Conservation (phyloP, 2,113 vertebrate genomes). For the Mastomys natalensis region DNA sequence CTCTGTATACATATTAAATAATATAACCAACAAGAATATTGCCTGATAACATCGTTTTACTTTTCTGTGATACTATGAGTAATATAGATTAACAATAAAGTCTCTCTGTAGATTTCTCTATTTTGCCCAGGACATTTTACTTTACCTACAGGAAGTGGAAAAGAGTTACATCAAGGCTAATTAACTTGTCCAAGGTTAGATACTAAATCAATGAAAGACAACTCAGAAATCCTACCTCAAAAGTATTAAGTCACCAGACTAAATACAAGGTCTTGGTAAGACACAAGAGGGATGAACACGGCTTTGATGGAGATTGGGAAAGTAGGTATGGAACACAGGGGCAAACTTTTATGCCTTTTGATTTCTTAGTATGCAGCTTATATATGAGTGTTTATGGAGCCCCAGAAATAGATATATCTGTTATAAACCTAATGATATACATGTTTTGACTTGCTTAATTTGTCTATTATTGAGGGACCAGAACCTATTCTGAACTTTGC, state of each 20-base stretch:
- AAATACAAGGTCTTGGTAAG: not conserved
- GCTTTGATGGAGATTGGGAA: not conserved
- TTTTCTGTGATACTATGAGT: not conserved
- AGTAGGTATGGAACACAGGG: too few relatives aligned
- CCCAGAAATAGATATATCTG: not conserved
- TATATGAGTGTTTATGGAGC: conserved; percentile 17
- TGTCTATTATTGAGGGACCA: not conserved
- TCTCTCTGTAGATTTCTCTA: not conserved
- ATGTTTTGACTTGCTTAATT: not conserved
- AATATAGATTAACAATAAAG: not conserved
- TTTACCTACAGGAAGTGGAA: not conserved
- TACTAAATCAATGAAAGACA: conserved; percentile 24
- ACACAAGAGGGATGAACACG: not conserved
- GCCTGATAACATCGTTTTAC: not conserved
- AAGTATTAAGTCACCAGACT: not conserved
- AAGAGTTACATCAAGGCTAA: not conserved
- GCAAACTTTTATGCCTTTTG: not conserved
- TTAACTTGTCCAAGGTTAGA: not conserved
- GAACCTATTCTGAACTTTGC: not conserved
- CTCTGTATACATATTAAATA: not conserved
- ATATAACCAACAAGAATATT: not conserved
- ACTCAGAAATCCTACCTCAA: not conserved
- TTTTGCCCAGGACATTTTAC: not conserved
- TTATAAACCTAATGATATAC: not conserved
- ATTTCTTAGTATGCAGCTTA: not conserved